These are phyloP conservation scores for Scomber scombrus DNA, from an alignment of 2,113 vertebrate species.

Conservation along the genomic window DNA sequence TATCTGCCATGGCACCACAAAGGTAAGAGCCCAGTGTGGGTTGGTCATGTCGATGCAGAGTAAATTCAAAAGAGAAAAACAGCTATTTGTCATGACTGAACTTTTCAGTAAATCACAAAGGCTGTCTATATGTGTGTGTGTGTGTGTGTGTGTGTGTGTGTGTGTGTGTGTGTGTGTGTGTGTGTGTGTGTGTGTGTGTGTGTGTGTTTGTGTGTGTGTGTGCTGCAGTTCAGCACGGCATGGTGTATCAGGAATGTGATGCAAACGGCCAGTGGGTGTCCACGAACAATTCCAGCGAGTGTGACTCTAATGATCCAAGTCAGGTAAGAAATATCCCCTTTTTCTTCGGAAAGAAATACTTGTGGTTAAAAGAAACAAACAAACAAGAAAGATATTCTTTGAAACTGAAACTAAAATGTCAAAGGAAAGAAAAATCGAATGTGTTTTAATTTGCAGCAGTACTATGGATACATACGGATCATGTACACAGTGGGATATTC, in stretches of 20 bases:
- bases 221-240: slow-evolving; percentile 88
- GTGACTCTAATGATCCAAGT: slow-evolving; percentile 78
- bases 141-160: slow-evolving; percentile 38
- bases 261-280: slow-evolving; percentile 89
- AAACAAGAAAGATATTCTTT: neutral
- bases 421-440: neutral
- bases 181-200: slow-evolving; percentile 32
- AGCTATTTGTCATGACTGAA: neutral
- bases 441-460: slow-evolving; percentile 80
- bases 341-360: neutral
- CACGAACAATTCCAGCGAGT: slow-evolving; percentile 87
- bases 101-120: slow-evolving; percentile 11
- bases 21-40: slow-evolving; percentile 79
- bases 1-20: slow-evolving; percentile 92
- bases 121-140: slow-evolving; percentile 1
- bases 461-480: slow-evolving; percentile 85
- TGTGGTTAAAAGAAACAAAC: neutral
- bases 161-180: slow-evolving; percentile 33
- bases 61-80: slow-evolving; percentile 15
- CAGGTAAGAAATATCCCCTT: slow-evolving; percentile 64
- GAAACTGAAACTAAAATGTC: neutral
- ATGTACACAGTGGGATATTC: slow-evolving; percentile 98
- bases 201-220: slow-evolving; percentile 40
- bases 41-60: neutral
- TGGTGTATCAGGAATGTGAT: slow-evolving; percentile 91